Base-by-base conservation (phyloP, 2,113 vertebrate species). In the Pelvicachromis taeniatus region DNA sequence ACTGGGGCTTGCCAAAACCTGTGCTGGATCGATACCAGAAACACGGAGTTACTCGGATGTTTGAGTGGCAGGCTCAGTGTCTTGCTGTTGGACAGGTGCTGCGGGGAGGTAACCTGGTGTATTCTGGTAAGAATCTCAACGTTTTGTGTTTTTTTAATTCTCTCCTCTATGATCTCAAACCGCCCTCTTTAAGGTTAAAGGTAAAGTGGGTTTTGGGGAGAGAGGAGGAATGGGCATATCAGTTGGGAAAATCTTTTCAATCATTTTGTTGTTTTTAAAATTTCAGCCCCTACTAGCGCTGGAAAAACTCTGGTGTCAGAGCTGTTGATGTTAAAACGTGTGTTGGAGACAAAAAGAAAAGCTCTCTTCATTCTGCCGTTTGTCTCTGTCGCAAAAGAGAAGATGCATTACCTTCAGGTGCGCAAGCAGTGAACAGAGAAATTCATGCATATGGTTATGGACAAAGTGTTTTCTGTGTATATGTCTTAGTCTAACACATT, bases 1-100 rank as follows among this genome's bases (percentile, higher is more conserved):
- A 95, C 35, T 99, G 99, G 99, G 97, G 97, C 80, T 97, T 99
- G 55, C 99, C 98, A 23, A 95, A 94, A 87, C 95, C 94, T 6
- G 96, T 99, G 73, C 92, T 99, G 78, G 96, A 98, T 79, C 96
- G 96, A 85, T 99, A 99, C 81, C 96, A 96, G 82, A 96, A 96
- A 81, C 95, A 97, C 13, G 96, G 97, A 68, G 97, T 99, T 50
- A 95, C 96, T 55, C 96, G 87, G 82, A 99, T 99, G 97, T 99
- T 99, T 92, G 97, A 98, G 85, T 99, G 99, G 99, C 98, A 99
- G 94, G 98, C 98, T 85, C 97, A 99, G 88, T 99, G 99, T 80
- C 97, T 99, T 77, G 96, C 96, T 93, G 94, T 97, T 3, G 97
- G 97, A 78, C 95, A 92, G 84, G 99, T 98, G 79, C 93, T 99